These are phyloP conservation scores for Anadara kagoshimensis DNA, from an alignment of 1,140 invertebrate species.

Conservation along the genomic window DNA sequence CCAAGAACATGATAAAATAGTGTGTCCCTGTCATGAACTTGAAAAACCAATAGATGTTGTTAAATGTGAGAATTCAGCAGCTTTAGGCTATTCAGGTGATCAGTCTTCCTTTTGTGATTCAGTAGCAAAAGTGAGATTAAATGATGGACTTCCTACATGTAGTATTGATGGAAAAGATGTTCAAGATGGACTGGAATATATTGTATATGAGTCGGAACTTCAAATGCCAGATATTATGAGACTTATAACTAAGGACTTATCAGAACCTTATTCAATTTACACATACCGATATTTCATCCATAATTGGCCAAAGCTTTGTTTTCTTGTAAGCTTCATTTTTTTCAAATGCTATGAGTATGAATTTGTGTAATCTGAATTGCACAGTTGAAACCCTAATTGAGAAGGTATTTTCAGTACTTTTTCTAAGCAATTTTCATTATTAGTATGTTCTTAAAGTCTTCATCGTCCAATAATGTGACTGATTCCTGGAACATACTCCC, in stretches of 20 bases:
- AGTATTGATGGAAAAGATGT: conserved; percentile 26
- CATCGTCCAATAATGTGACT: too few species aligned
- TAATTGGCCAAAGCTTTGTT: conserved; percentile 99
- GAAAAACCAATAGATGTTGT: conserved; percentile 9
- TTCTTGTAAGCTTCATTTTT: conserved; percentile 83
- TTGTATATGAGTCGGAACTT: conserved; percentile 89
- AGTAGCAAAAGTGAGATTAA: conserved; percentile 20
- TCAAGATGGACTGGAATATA: conserved; percentile 57
- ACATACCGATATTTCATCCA: conserved; percentile 99
- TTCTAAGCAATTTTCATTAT: too few species aligned
- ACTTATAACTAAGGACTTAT: conserved; percentile 98
- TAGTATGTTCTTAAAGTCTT: too few species aligned
- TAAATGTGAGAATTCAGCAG: not conserved
- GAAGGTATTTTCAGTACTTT: too few species aligned
- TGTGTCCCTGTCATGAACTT: conserved; percentile 23
- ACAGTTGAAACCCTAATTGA: too few species aligned
- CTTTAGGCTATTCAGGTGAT: not conserved
- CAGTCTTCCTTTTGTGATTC: conserved; percentile 35
- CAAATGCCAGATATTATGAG: conserved; percentile 98
- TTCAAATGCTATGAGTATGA: not conserved
- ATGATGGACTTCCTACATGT: conserved; percentile 8
- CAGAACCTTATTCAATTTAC: conserved; percentile 99
- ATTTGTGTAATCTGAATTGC: too few species aligned
- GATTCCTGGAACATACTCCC: too few species aligned
- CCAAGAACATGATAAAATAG: conserved; percentile 21